A percentile compares a stretch with the other conserved stretches of the same genome.
Evolutionary conservation across 2,797 vertebrate genomes (phyloP).

Genomic region (Lacerta viridis): DNA sequence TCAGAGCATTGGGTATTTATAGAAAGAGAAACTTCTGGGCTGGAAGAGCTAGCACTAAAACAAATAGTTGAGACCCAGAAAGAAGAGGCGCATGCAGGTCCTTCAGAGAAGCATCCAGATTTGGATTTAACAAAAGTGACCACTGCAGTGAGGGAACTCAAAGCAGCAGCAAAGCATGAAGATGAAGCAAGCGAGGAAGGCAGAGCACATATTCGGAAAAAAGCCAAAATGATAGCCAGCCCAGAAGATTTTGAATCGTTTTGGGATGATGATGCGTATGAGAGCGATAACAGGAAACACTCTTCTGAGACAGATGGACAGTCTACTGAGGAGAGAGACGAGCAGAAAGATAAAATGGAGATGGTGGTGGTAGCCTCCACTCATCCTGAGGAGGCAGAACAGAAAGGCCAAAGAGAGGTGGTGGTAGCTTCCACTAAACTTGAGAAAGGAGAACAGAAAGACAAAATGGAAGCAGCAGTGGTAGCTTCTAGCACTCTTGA

Average conservation of each 20-base stretch:
- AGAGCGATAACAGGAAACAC: conserved; percentile 55
- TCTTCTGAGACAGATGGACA: conserved; percentile 38
- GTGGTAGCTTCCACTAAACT: background rate
- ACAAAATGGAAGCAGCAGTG: background rate
- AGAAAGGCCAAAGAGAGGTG: conserved; percentile 1
- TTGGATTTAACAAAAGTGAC: conserved; percentile 70
- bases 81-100: conserved; percentile 68
- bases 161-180: conserved; percentile 74
- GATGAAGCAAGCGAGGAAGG: conserved; percentile 64
- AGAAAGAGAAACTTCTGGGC: conserved; percentile 92
- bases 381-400: background rate
- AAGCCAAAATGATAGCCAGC: conserved; percentile 78
- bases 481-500: too few relatives aligned
- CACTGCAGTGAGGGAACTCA: conserved; percentile 72
- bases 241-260: conserved; percentile 80
- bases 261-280: conserved; percentile 74
- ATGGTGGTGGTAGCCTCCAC: background rate
- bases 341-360: conserved; percentile 42
- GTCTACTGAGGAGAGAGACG: background rate
- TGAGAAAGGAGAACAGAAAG: conserved; percentile 4
- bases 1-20: conserved; percentile 99
- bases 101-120: conserved; percentile 64
- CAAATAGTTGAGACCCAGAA: conserved; percentile 72
- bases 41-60: conserved; percentile 79
- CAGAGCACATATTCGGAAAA: conserved; percentile 50